phyloP scores from a whole-genome alignment of 2,888 invertebrate species.

The Drosophila peninsularis region DNA sequence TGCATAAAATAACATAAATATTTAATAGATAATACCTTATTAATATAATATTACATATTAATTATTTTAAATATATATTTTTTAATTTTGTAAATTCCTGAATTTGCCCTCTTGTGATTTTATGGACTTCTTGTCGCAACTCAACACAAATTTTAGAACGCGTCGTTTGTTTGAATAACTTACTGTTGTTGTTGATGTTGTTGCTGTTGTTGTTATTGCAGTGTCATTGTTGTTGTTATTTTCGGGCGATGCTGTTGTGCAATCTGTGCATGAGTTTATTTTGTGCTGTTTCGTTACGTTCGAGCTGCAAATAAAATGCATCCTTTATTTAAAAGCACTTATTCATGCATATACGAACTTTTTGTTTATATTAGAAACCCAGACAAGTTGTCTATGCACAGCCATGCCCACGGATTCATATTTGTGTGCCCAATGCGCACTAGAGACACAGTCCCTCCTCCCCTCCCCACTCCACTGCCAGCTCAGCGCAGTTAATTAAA shows the following conservation, averaged over 20 bases:
- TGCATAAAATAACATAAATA: too few species aligned
- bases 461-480: constrained; percentile 1
- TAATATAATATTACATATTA: too few species aligned
- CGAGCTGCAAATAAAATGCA: constrained; percentile 65
- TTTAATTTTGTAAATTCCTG: constrained; percentile 3
- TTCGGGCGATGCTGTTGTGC: constrained; percentile 46
- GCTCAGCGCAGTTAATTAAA: constrained; percentile 63
- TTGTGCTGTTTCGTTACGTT: constrained; percentile 57
- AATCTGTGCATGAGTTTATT: constrained; percentile 71
- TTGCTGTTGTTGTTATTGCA: constrained; percentile 24
- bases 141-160: constrained; percentile 60
- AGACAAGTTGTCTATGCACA: constrained; percentile 26
- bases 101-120: constrained; percentile 56
- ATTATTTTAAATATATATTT: too few species aligned
- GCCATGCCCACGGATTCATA: constrained; percentile 29
- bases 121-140: constrained; percentile 60
- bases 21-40: too few species aligned
- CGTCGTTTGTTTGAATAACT: constrained; percentile 67
- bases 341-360: constrained; percentile 65
- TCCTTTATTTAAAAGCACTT: constrained; percentile 71
- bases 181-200: constrained; percentile 42
- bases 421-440: constrained; percentile 40
- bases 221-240: constrained; percentile 24
- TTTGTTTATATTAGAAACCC: constrained; percentile 59
- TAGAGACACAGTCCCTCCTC: neutral